These are phyloP conservation scores for Hyperoplus lanceolatus DNA, from an alignment of 2,797 vertebrate genomes.

Conservation along the genomic window DNA sequence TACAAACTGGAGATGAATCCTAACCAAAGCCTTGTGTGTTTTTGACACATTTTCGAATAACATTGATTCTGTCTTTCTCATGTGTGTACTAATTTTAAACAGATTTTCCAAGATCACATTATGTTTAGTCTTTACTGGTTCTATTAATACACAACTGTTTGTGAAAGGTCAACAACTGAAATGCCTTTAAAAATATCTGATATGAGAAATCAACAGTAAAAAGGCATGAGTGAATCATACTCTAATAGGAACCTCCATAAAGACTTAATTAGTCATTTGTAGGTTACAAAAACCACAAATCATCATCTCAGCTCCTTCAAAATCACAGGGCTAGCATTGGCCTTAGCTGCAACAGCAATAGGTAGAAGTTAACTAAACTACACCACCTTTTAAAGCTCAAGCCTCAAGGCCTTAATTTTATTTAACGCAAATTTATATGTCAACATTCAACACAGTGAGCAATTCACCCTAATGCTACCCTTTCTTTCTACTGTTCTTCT, in stretches of 20 bases:
- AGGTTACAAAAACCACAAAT: background rate
- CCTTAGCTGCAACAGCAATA: background rate
- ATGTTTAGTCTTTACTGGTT: background rate
- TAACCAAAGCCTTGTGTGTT: background rate
- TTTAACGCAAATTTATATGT: slow-evolving; percentile 9
- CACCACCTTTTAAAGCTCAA: background rate
- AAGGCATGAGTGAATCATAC: background rate
- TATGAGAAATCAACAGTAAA: background rate
- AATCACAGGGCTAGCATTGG: slow-evolving; percentile 6
- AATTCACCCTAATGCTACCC: background rate
- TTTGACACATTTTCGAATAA: background rate
- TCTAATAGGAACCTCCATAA: background rate
- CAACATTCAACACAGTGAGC: slow-evolving; percentile 5
- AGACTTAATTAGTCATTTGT: background rate
- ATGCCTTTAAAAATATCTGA: background rate
- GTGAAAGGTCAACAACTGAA: background rate
- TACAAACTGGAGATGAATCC: background rate
- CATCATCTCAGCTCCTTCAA: background rate
- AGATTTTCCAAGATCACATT: background rate
- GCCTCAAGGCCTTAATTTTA: background rate
- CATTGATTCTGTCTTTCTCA: background rate
- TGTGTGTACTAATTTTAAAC: background rate
- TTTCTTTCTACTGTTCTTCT: slow-evolving; percentile 24
- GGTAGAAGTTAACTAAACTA: background rate
- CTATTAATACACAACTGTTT: slow-evolving; percentile 4